Evolutionary conservation across 2,888 invertebrate species (phyloP).

Genomic region (Atherix ibis): DNA sequence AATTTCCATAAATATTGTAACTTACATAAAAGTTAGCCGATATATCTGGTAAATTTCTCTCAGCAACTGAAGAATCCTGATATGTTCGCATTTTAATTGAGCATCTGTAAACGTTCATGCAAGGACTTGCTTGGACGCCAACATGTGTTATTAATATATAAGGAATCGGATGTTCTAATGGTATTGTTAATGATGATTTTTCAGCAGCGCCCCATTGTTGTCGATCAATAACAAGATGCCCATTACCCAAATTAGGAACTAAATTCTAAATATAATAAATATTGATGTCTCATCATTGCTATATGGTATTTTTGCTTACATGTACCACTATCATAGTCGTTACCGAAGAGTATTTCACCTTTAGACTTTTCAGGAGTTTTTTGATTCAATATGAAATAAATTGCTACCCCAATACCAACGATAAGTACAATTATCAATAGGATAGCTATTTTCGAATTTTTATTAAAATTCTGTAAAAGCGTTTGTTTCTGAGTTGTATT

Average conservation of each 20-base stretch:
- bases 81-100: slow-evolving; percentile 32
- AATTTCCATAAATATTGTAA: slow-evolving; percentile 6
- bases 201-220: slow-evolving; percentile 28
- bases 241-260: slow-evolving; percentile 33
- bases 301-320: slow-evolving; percentile 22
- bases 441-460: slow-evolving; percentile 20
- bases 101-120: slow-evolving; percentile 30
- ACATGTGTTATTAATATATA: slow-evolving; percentile 38
- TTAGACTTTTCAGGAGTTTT: slow-evolving; percentile 8
- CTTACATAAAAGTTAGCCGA: slow-evolving; percentile 31
- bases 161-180: slow-evolving; percentile 28
- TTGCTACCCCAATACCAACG: slow-evolving; percentile 19
- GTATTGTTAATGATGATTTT: slow-evolving; percentile 15
- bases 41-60: slow-evolving; percentile 33
- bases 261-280: not conserved
- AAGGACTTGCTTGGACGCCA: slow-evolving; percentile 30
- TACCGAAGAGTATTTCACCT: slow-evolving; percentile 24
- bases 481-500: slow-evolving; percentile 13
- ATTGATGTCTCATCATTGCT: not conserved
- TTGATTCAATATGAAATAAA: slow-evolving; percentile 19
- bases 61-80: slow-evolving; percentile 33
- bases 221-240: slow-evolving; percentile 29
- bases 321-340: slow-evolving; percentile 26
- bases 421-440: slow-evolving; percentile 20
- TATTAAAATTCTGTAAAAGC: slow-evolving; percentile 17